Percentiles rank a stretch among this genome's conserved stretches.
These are phyloP conservation scores for Erebia aethiops DNA, from an alignment of 2,888 invertebrate genomes.

Conservation along the genomic window DNA sequence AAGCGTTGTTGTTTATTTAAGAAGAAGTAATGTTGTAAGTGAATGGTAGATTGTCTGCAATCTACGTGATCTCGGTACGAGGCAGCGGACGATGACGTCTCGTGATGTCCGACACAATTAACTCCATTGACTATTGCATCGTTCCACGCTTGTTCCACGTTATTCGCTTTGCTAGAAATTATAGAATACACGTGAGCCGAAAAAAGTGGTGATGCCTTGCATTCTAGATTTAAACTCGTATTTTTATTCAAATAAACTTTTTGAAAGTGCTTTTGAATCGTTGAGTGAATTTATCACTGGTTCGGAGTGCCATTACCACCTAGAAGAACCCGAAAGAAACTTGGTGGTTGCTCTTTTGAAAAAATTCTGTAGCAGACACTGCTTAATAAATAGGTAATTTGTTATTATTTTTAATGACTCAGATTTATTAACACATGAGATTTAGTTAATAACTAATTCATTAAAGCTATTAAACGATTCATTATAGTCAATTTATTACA, in stretches of 20 bases:
- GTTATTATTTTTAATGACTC: neutral
- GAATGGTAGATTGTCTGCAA: constrained; percentile 59
- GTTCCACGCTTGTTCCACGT: constrained; percentile 41
- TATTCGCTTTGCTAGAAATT: constrained; percentile 56
- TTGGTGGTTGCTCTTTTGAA: too few species aligned
- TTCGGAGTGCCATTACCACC: too few species aligned
- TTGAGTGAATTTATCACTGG: too few species aligned
- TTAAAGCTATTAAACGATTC: constrained; percentile 12
- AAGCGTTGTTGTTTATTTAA: neutral
- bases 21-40: constrained; percentile 15
- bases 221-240: neutral
- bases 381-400: too few species aligned
- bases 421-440: neutral
- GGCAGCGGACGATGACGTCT: constrained; percentile 58
- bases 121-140: constrained; percentile 61
- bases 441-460: neutral
- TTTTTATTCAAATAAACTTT: too few species aligned
- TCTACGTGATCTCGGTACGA: constrained; percentile 57
- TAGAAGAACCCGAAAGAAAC: too few species aligned
- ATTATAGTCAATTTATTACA: constrained; percentile 8
- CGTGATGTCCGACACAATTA: constrained; percentile 60
- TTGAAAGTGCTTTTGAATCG: too few species aligned
- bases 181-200: constrained; percentile 42
- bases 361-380: too few species aligned
- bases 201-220: neutral